Evolutionary conservation across 2,888 invertebrate species (phyloP).

Genomic region (Ischnura elegans): DNA sequence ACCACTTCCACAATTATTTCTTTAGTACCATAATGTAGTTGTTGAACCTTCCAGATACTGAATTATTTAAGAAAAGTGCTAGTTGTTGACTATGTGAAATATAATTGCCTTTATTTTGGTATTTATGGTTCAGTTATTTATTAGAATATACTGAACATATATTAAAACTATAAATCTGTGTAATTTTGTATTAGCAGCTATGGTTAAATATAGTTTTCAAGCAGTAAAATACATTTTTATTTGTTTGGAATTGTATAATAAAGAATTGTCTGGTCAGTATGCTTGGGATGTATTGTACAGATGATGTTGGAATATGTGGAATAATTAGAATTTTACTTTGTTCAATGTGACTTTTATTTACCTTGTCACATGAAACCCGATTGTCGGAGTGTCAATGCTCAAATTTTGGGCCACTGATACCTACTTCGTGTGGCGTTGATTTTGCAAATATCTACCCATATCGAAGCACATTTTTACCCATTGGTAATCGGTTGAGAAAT

Average conservation of each 20-base stretch:
- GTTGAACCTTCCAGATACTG: conserved; percentile 27
- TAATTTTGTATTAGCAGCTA: conserved; percentile 58
- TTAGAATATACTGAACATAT: conserved; percentile 36
- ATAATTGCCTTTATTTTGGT: neutral
- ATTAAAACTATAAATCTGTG: conserved; percentile 44
- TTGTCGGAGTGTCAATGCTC: too few species aligned
- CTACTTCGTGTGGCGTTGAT: too few species aligned
- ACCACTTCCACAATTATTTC: neutral
- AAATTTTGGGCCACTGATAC: too few species aligned
- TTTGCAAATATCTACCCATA: too few species aligned
- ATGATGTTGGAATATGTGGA: conserved; percentile 64
- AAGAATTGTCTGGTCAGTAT: conserved; percentile 7
- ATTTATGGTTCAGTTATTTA: conserved; percentile 40
- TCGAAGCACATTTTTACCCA: too few species aligned
- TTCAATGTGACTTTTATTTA: conserved; percentile 38
- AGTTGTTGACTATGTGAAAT: conserved; percentile 32
- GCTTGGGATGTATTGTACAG: conserved; percentile 53
- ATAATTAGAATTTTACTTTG: conserved; percentile 67
- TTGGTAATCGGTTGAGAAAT: too few species aligned
- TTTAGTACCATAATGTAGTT: neutral
- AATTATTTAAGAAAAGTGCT: conserved; percentile 3
- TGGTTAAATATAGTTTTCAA: conserved; percentile 42
- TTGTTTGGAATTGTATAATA: conserved; percentile 40
- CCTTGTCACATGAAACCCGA: neutral
- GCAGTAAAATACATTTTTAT: conserved; percentile 36